Percentiles rank a stretch among this genome's conserved stretches.
These are phyloP conservation scores for Anodontia alba DNA, from an alignment of 2,888 invertebrate genomes.

Conservation along the genomic window DNA sequence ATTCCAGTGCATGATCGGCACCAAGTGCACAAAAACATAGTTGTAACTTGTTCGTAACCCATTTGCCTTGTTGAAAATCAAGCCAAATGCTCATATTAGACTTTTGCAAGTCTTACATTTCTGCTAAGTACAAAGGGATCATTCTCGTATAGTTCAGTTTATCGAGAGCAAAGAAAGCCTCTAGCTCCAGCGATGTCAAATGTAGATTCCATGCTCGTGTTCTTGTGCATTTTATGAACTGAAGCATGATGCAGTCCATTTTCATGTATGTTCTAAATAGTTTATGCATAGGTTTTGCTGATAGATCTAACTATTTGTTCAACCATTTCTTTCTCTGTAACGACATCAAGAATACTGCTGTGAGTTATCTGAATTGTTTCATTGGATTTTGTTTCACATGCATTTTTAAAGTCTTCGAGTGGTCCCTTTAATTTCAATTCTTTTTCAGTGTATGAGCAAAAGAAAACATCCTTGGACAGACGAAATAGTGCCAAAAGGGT, in stretches of 20 bases:
- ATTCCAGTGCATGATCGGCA: slow-evolving; percentile 24
- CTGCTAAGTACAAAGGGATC: slow-evolving; percentile 26
- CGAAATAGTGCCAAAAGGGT: neutral
- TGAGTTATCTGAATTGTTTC: too few relatives aligned
- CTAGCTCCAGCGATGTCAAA: slow-evolving; percentile 16
- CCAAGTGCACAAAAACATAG: slow-evolving; percentile 31
- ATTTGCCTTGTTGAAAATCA: slow-evolving; percentile 21
- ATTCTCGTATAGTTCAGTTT: slow-evolving; percentile 29
- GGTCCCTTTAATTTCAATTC: too few relatives aligned
- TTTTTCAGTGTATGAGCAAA: too few relatives aligned
- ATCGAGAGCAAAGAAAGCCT: slow-evolving; percentile 19
- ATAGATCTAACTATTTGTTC: too few relatives aligned
- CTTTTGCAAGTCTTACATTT: slow-evolving; percentile 9
- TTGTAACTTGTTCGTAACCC: slow-evolving; percentile 13
- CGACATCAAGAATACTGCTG: too few relatives aligned
- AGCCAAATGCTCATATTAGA: neutral
- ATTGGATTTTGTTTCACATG: too few relatives aligned
- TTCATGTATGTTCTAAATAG: neutral
- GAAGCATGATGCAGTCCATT: neutral
- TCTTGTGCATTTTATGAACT: slow-evolving; percentile 3
- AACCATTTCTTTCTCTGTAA: too few relatives aligned
- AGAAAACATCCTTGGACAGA: too few relatives aligned
- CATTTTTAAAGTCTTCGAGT: too few relatives aligned
- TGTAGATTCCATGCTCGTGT: slow-evolving; percentile 15
- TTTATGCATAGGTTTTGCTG: neutral